Conservation (phyloP, 2,797 vertebrate genomes). For the Muraenolepis orangiensis region DNA sequence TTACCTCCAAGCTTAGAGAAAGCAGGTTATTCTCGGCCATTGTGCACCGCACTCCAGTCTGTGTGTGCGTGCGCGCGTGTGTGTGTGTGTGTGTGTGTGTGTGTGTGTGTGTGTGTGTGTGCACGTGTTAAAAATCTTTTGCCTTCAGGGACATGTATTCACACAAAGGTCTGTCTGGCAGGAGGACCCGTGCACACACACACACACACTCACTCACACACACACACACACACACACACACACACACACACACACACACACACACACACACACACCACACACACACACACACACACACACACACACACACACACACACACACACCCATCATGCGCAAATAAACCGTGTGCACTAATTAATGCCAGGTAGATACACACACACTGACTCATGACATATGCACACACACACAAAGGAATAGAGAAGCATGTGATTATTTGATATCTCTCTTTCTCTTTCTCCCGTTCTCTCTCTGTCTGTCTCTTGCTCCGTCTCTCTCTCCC, state of each 20-base stretch:
- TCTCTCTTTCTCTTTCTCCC: background rate
- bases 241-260: too few species aligned
- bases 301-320: slow-evolving; percentile 3
- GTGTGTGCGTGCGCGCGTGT: slow-evolving; percentile 2
- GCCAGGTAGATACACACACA: too few species aligned
- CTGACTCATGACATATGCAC: too few species aligned
- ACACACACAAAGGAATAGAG: slow-evolving; percentile 16
- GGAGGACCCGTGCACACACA: background rate
- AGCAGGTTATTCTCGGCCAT: slow-evolving; percentile 50
- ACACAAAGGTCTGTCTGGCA: background rate
- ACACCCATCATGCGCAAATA: background rate
- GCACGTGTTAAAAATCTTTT: background rate
- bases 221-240: too few species aligned
- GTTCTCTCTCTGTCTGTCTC: background rate
- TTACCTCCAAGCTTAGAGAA: slow-evolving; percentile 46
- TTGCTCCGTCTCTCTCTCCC: background rate
- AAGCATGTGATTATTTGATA: background rate
- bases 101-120: background rate
- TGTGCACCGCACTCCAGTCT: slow-evolving; percentile 18
- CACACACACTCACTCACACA: background rate
- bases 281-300: background rate
- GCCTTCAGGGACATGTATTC: background rate
- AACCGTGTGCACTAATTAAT: too few species aligned
- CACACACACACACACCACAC: background rate
- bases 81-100: background rate